A percentile compares a stretch with the other conserved stretches of the same genome.
Conservation (phyloP, 2,888 invertebrate species). For the Pammene aurita region DNA sequence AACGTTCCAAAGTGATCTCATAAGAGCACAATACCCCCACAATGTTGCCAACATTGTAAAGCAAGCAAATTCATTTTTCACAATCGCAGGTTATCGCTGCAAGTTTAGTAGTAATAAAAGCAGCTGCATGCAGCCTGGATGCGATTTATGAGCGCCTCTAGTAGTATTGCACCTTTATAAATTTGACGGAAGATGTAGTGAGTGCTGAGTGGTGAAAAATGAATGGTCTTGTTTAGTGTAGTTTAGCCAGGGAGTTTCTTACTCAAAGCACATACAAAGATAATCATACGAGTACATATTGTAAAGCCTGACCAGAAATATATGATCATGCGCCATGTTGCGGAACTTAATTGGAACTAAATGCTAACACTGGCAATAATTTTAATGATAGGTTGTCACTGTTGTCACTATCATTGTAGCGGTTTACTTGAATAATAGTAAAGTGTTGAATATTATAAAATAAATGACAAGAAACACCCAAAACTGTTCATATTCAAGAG, state of each 20-base stretch:
- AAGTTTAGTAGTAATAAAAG: slow-evolving; percentile 55
- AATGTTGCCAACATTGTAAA: slow-evolving; percentile 45
- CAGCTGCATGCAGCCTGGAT: slow-evolving; percentile 46
- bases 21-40: slow-evolving; percentile 32
- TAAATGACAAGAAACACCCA: too few species aligned
- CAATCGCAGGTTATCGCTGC: slow-evolving; percentile 44
- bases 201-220: slow-evolving; percentile 2
- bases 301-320: too few species aligned
- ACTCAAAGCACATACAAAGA: too few species aligned
- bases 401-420: too few species aligned
- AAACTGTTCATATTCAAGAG: too few species aligned
- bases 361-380: too few species aligned
- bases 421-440: too few species aligned
- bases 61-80: slow-evolving; percentile 53
- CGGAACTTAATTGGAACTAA: too few species aligned
- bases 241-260: neutral
- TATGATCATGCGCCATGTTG: too few species aligned
- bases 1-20: slow-evolving; percentile 25
- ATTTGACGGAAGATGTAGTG: slow-evolving; percentile 32
- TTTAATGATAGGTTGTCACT: too few species aligned
- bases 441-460: too few species aligned
- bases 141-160: slow-evolving; percentile 47
- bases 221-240: neutral
- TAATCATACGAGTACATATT: too few species aligned
- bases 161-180: slow-evolving; percentile 39